Evolutionary conservation across 1,140 invertebrate species (phyloP), one percentile per base, ranked within the genome.

Genomic region (Dendrolimus kikuchii): DNA sequence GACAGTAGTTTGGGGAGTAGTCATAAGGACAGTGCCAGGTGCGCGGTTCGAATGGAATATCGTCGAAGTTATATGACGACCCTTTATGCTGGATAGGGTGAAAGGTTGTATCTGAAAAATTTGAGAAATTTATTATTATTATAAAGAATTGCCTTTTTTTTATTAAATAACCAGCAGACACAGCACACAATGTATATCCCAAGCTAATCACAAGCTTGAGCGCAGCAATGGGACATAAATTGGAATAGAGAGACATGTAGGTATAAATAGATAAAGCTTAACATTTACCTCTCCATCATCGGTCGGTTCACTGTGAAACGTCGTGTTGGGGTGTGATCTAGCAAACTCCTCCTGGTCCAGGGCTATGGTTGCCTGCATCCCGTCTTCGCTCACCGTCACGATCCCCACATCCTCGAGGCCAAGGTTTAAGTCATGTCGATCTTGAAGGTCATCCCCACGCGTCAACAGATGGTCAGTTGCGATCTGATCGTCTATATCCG

Each of bases 251-350:
- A 23, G 23, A 23, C 23, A 23, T 23, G 23, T 23, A 23, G 10
- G 45, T n/a, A 46, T n/a, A 6, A 2, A 46, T 10, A 46, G 8
- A 10, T 2, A 23, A 46, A 9, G 45, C 5, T 7, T 7, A 40
- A 51, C n/a, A 63, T 23, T 57, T 40, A 81, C 71, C 74, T 77
- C 68, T 53, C 67, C 65, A 5, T 81, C 72, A 46, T 84, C 77
- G 41, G 72, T 77, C 7, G 82, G 74, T 54, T 88, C 84, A 44
- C 72, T 83, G 55, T 87, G 84, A 64, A 88, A 88, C 0, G 86
- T 88, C 0, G 86, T 88, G 55, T 88, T 88, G 1, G 86, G 86
- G 57, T 88, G 86, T 4, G 81, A 75, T 7, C 83, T 58, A 0
- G 84, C 86, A 51, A 88, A 88, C 68, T 88, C 83, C 67, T 86